Conservation (phyloP, 2,113 vertebrate species). For the Pao palembangensis region DNA sequence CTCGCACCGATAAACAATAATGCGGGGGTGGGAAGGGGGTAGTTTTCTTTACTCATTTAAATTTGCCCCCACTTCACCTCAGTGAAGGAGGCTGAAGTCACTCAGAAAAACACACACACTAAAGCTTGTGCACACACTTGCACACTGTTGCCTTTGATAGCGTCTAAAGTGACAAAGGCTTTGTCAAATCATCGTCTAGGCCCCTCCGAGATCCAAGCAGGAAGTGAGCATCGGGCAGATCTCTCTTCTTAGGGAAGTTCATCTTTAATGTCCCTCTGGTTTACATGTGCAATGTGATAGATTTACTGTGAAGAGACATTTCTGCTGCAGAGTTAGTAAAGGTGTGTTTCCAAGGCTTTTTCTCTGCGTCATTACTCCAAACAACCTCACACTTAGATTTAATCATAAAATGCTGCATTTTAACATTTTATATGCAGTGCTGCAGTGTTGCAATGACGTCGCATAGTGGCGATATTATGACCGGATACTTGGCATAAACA, state of each 20-base stretch:
- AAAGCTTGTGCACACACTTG: slow-evolving; percentile 39
- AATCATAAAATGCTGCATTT: no score
- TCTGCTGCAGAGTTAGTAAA: not conserved
- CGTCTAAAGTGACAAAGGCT: not conserved
- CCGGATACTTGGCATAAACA: no score
- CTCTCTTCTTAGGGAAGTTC: not conserved
- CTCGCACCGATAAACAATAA: slow-evolving; percentile 31
- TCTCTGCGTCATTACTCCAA: not conserved
- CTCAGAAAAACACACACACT: slow-evolving; percentile 61
- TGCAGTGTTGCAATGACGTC: slow-evolving; percentile 14
- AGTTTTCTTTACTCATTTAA: slow-evolving; percentile 68
- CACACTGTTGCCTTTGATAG: slow-evolving; percentile 20
- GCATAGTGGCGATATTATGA: slow-evolving; percentile 42
- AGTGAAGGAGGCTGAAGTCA: slow-evolving; percentile 59
- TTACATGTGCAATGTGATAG: not conserved
- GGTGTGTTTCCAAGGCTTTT: not conserved
- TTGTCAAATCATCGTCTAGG: not conserved
- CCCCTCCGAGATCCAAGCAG: not conserved
- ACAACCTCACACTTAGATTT: not conserved
- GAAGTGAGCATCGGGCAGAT: not conserved
- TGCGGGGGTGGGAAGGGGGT: slow-evolving; percentile 12
- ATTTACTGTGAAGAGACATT: not conserved
- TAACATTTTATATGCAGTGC: no score
- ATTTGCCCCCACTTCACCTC: slow-evolving; percentile 73
- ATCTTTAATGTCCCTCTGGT: not conserved